Evolutionary conservation across 2,888 invertebrate species (phyloP).

Genomic region (Coenonympha arcania): DNA sequence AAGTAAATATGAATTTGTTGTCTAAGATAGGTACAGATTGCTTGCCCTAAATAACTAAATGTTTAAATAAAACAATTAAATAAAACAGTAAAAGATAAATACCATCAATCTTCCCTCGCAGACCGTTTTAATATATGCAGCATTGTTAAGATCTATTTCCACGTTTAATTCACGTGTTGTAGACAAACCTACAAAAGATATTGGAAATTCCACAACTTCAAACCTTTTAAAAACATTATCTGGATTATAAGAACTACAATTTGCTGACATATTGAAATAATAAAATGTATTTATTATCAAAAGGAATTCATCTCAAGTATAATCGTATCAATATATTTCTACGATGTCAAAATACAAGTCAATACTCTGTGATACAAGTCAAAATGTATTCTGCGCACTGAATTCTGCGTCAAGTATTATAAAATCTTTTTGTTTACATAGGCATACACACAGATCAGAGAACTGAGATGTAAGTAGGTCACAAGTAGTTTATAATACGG

Average conservation of each 20-base stretch:
- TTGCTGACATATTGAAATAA: slow-evolving; percentile 26
- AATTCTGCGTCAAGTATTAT: no score
- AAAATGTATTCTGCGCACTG: no score
- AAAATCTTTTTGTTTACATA: no score
- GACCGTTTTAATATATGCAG: slow-evolving; percentile 58
- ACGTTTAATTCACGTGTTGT: slow-evolving; percentile 47
- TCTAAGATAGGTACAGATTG: no score
- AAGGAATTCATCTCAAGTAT: background rate
- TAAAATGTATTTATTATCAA: slow-evolving; percentile 6
- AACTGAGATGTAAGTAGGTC: no score
- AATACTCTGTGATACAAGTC: no score
- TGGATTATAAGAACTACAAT: slow-evolving; percentile 44
- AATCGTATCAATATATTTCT: no score
- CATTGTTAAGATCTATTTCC: slow-evolving; percentile 45
- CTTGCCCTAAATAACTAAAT: no score
- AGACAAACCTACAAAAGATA: slow-evolving; percentile 53
- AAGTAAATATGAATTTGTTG: slow-evolving; percentile 21
- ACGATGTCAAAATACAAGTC: no score
- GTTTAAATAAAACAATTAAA: no score
- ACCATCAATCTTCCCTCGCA: slow-evolving; percentile 52
- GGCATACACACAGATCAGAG: no score
- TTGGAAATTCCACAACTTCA: slow-evolving; percentile 58
- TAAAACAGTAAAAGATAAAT: slow-evolving; percentile 19
- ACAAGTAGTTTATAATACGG: no score
- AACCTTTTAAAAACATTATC: slow-evolving; percentile 57